Evolutionary conservation across 2,797 vertebrate species (phyloP), one percentile per base, ranked within the genome.

Genomic region (Leuciscus waleckii): DNA sequence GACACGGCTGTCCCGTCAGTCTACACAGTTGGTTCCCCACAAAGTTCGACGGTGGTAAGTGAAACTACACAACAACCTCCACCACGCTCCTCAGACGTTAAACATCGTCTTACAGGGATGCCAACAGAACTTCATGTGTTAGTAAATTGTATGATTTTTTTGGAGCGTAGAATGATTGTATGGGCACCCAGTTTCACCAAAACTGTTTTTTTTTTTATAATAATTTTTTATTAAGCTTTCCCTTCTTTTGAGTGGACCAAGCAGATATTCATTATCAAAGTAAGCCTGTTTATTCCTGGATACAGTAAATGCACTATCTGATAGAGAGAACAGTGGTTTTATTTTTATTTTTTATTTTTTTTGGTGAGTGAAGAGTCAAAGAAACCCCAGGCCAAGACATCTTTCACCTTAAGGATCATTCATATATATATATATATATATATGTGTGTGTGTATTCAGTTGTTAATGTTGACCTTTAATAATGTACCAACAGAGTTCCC

Each of bases 381-480:
- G 21, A 26, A 77, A 77, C 49, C 26, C 29, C 23, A 74, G 16
- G 7, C 13, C 70, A 86, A 41, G 88, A 91, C 26, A 29, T 39
- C n/a, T 88, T 89, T 79, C 10, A 68, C 16, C 43, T 90, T 43
- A 83, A 56, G 46, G 81, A 88, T 32, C 69, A 86, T 65, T 91
- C 90, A 8, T 87, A 90, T 81, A 86, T 88, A 5, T 89, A 92
- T 88, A 90, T 90, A 83, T n/a, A n/a, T n/a, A n/a, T n/a, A n/a
- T n/a, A n/a, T n/a, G n/a, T 65, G 32, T 26, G 2, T 9, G 35
- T 39, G 5, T 5, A 3, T 9, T n/a, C 1, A 51, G 49, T 51
- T 51, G 16, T 19, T 51, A 51, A 51, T 51, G 5, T 51, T 51
- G 1, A 51, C 49, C 49, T 51, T 19, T 51, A 51, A 51, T 51